Evolutionary conservation across 1,140 invertebrate species (phyloP).

Genomic region (Drosophila oshimai): DNA sequence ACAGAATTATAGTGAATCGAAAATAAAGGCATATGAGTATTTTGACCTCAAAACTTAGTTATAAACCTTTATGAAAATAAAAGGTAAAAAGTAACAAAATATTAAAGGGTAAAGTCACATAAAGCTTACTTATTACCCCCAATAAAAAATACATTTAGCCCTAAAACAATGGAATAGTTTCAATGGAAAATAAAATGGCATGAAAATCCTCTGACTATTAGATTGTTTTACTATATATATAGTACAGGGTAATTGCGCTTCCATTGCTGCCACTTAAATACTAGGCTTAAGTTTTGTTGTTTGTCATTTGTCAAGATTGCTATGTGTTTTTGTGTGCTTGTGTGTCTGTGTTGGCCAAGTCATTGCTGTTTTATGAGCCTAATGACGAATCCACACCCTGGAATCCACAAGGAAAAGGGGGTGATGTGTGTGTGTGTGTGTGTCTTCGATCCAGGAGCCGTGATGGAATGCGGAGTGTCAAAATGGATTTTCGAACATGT

Average conservation of each 20-base stretch:
- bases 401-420: conserved; percentile 10
- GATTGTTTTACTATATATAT: background rate
- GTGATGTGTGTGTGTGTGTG: background rate
- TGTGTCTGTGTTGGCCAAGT: conserved; percentile 39
- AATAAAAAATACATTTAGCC: too few species aligned
- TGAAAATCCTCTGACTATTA: background rate
- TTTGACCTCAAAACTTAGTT: too few species aligned
- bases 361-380: conserved; percentile 67
- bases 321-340: background rate
- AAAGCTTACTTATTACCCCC: too few species aligned
- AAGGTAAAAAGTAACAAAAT: too few species aligned
- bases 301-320: conserved; percentile 45
- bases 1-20: too few species aligned
- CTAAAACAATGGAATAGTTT: too few species aligned
- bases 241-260: conserved; percentile 9
- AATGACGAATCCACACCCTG: conserved; percentile 58
- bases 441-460: conserved; percentile 20
- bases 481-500: conserved; percentile 63
- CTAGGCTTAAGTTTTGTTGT: background rate
- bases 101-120: too few species aligned
- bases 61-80: too few species aligned
- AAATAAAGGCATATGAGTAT: too few species aligned
- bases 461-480: conserved; percentile 38
- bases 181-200: background rate
- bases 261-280: background rate